Percentiles rank a stretch among this genome's conserved stretches.
These are phyloP conservation scores for Myotis planiceps DNA, from an alignment of 2,797 vertebrate genomes.

Conservation along the genomic window DNA sequence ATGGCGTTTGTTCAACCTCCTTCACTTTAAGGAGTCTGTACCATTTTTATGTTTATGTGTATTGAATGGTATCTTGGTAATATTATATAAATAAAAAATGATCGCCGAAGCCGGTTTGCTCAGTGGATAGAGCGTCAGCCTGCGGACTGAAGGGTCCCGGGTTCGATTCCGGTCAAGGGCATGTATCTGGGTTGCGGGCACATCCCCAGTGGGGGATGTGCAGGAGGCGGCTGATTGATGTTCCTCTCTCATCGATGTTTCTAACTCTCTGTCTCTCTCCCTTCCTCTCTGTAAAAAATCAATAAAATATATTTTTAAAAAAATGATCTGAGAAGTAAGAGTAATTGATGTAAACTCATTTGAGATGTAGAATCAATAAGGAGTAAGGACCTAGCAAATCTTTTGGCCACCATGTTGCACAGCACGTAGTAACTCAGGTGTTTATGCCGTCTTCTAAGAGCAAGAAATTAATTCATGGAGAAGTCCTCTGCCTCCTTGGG, in stretches of 20 bases:
- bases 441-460: background rate
- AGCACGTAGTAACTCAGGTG: background rate
- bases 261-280: no score
- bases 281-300: no score
- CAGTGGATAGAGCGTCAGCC: no score
- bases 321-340: conserved; percentile 1
- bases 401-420: background rate
- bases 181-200: no score
- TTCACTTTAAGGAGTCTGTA: background rate
- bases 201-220: no score
- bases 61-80: background rate
- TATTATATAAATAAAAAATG: background rate
- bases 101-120: no score
- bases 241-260: no score
- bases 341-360: background rate
- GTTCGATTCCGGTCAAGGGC: no score
- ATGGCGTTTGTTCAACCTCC: background rate
- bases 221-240: no score
- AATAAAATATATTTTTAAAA: no score
- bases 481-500: background rate
- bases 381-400: background rate
- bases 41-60: background rate
- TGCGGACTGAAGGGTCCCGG: no score
- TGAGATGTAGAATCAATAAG: background rate
- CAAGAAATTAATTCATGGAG: background rate